Percentiles rank a stretch among this genome's conserved stretches.
Conservation (phyloP, 2,113 vertebrate genomes). For the Lutjanus erythropterus region DNA sequence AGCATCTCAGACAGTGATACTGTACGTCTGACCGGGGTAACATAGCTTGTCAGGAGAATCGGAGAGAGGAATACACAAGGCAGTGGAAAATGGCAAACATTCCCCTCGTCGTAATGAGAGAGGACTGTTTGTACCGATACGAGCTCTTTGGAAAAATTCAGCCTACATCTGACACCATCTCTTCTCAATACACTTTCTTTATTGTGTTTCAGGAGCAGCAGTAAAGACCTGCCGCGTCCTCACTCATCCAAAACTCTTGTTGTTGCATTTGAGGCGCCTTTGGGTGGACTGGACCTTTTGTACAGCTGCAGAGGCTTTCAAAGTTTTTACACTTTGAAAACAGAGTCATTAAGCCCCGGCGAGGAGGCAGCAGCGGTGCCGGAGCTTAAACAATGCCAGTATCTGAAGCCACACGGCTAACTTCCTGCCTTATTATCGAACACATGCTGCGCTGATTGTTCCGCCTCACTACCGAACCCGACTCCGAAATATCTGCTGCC, state of each 20-base stretch:
- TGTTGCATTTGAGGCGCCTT: constrained; percentile 41
- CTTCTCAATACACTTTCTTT: constrained; percentile 30
- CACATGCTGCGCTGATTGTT: constrained; percentile 29
- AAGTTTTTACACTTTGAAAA: constrained; percentile 57
- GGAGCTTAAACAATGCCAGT: constrained; percentile 46
- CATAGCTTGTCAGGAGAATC: constrained; percentile 35
- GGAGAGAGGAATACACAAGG: constrained; percentile 36
- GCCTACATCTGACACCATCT: constrained; percentile 22
- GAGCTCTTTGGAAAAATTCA: constrained; percentile 58
- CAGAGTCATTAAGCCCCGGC: constrained; percentile 42
- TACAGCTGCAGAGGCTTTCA: constrained; percentile 52
- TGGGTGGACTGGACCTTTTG: constrained; percentile 53
- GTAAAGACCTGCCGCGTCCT: constrained; percentile 28
- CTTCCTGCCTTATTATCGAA: constrained; percentile 39
- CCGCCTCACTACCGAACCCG: not conserved
- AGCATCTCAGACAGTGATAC: constrained; percentile 36
- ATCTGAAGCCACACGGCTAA: constrained; percentile 42
- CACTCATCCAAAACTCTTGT: constrained; percentile 39
- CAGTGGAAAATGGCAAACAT: constrained; percentile 33
- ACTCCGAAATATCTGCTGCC: constrained; percentile 33
- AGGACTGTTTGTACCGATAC: constrained; percentile 35
- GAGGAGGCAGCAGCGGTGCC: constrained; percentile 33
- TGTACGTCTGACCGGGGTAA: constrained; percentile 42
- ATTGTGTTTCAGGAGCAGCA: constrained; percentile 44
- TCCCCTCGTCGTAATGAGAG: constrained; percentile 33